Base-by-base conservation (phyloP, 2,113 vertebrate species). In the Mungos mungo region DNA sequence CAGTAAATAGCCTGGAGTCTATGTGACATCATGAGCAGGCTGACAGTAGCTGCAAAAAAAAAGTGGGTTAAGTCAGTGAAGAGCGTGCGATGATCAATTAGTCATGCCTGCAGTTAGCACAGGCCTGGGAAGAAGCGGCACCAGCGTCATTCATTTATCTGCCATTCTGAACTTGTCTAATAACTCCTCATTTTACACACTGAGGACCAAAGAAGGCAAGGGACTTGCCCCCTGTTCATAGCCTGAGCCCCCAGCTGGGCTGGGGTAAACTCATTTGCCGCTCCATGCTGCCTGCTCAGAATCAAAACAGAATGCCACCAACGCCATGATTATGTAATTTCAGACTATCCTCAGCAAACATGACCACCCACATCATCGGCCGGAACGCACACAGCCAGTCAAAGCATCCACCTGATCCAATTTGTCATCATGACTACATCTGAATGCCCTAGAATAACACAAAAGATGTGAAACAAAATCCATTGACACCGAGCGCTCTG, bases 61-160 rank as follows among this genome's bases (percentile, higher is more conserved):
- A 76, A 54, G 41, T 14, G n/a, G 29, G 35, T 90, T 76, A 87
- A 68, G 50, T 60, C 19, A 38, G 88, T 8, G 13, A 96, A 65
- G 50, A 81, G 41, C 5, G 0, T 57, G 29, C 14, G 25, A 63
- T 50, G 74, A 93, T 89, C 54, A 6, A 31, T 93, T 96, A 66
- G 31, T 96, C 92, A 92, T 71, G 69, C 77, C 96, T 90, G 65
- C 69, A 68, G 41, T 72, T 71, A 80, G 76, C 88, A 68, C 60
- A 90, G 79, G 63, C 89, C 2, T 0, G 57, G 63, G 65, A 60
- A 92, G 27, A 47, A 66, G 69, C 18, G 52, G 45, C 50, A 66
- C 3, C 1, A 31, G 12, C 0, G 0, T 13, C 23, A 74, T 25
- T 92, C 19, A 89, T 77, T 68, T 38, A 60, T 47, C 54, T 33